Percentiles rank a stretch among this genome's conserved stretches.
Conservation (phyloP, 2,113 vertebrate species). For the Phainopepla nitens region DNA sequence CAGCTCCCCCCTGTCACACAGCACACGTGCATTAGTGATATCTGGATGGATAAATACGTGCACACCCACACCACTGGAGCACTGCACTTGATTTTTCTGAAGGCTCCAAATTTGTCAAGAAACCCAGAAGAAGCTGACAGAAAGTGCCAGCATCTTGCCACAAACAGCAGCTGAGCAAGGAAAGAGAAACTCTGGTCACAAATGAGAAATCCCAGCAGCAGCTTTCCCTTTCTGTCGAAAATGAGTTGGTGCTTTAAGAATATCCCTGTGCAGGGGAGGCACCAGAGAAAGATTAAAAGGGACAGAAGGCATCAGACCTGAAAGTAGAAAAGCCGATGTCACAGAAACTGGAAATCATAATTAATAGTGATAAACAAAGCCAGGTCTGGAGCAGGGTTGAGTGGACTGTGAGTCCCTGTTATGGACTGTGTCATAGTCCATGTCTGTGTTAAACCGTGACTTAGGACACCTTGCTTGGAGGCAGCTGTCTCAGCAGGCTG, state of each 20-base stretch:
- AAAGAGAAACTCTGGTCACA: neutral
- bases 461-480: neutral
- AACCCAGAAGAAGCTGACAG: neutral
- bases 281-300: neutral
- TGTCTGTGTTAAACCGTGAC: neutral
- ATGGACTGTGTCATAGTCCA: rapidly evolving
- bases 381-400: neutral
- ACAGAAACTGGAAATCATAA: neutral
- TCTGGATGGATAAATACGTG: neutral
- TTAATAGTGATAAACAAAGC: neutral
- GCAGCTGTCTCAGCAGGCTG: neutral
- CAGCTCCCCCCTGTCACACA: neutral
- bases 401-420: neutral
- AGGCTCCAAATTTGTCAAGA: neutral
- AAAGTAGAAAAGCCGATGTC: neutral
- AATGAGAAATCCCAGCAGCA: neutral
- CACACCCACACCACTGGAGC: neutral
- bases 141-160: neutral
- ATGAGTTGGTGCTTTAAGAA: neutral
- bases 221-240: neutral
- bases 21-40: neutral
- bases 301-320: neutral
- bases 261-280: neutral
- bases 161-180: neutral
- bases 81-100: neutral